Evolutionary conservation across 2,113 vertebrate genomes (phyloP), one percentile per base, ranked within the genome.

Genomic region (Zosterops lateralis): DNA sequence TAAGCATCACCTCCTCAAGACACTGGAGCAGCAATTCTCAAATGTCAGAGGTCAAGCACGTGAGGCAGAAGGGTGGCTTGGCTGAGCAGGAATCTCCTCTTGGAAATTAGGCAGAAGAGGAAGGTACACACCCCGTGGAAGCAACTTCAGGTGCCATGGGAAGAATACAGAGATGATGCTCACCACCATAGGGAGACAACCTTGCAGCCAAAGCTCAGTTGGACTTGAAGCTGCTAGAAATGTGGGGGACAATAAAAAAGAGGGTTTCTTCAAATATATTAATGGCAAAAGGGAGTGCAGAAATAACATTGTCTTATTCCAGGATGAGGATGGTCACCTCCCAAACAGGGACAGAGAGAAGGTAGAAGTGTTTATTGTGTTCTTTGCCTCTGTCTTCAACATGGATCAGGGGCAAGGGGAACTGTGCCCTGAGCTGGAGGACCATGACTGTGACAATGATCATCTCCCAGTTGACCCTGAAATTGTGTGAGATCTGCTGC

Each of bases 381-480:
- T 58, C 36, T 65, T 79, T 65, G 34, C 7, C 25, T 76, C 36
- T 58, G 36, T 29, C 15, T n/a, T 29, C 51, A 45, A 14, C 21
- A 14, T 0, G 0, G 34, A 48, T 34, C 17, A 71, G 6, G 14
- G 36, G 7, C 44, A 36, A 44, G 17, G 44, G 12, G 14, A 7
- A 7, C 36, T 50, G 58, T 73, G 36, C 18, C 58, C 44, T 32
- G 31, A 44, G 44, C 36, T 88, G 67, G 11, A 50, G 25, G 4
- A 44, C 21, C 44, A 58, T 51, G 32, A 14, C 76, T 65, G 44
- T 13, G 44, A 57, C 58, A 64, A 17, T 31, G n/a, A 62, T 7
- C 74, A 40, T 3, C 14, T 17, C 66, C 24, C 57, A 71, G 20
- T 0, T 4, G 5, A 42, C 17, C 31, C 42, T 34, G 25, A 42